Conservation (phyloP, 2,113 vertebrate species). For the Sylvia atricapilla region DNA sequence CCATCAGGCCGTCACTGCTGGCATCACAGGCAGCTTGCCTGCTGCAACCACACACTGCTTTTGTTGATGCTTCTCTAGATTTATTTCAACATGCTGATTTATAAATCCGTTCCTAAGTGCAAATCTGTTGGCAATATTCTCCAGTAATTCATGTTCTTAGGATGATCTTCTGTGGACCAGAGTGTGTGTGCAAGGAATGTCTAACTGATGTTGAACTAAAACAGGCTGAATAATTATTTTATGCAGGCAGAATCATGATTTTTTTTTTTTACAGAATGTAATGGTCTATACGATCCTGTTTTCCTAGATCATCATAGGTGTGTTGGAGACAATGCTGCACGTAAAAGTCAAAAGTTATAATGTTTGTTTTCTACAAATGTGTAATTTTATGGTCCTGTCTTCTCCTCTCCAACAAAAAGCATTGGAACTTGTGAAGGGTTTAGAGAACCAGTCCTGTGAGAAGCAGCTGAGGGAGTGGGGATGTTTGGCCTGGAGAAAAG, state of each 20-base stretch:
- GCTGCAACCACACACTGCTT: background rate
- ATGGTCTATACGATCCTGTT: background rate
- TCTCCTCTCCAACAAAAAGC: background rate
- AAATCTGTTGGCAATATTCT: background rate
- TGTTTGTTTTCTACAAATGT: background rate
- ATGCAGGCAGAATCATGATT: background rate
- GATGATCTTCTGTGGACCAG: background rate
- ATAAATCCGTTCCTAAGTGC: background rate
- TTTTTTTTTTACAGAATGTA: background rate
- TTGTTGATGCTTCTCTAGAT: background rate
- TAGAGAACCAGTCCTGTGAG: background rate
- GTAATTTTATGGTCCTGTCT: background rate
- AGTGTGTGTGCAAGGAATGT: background rate
- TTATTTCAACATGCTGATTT: background rate
- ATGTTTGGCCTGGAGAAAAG: background rate
- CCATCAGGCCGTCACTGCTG: constrained; percentile 5
- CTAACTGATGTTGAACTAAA: background rate
- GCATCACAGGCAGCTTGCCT: background rate
- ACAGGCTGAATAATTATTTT: background rate
- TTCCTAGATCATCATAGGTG: background rate
- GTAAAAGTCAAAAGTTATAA: background rate
- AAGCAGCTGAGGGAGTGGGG: background rate
- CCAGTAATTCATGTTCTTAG: background rate
- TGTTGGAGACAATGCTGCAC: background rate
- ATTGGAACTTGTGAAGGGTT: background rate